These are phyloP conservation scores for Psephotus haematonotus DNA, from an alignment of 2,113 vertebrate genomes.

Conservation along the genomic window DNA sequence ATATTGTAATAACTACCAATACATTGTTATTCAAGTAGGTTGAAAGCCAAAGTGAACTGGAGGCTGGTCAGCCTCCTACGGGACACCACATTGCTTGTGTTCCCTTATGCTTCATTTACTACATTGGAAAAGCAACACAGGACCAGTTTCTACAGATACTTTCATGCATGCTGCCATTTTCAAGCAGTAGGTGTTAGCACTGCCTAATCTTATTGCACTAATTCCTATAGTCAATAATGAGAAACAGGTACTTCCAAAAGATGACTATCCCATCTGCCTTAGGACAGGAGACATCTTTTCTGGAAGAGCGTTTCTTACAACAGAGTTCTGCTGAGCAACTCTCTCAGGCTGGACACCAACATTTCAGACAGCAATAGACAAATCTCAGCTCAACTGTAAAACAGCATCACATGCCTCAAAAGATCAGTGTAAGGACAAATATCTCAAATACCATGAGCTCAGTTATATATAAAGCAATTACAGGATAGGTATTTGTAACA, in stretches of 20 bases:
- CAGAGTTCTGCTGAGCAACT: background rate
- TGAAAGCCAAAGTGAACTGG: background rate
- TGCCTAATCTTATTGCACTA: background rate
- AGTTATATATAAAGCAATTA: fast-evolving
- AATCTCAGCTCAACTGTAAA: background rate
- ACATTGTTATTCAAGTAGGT: background rate
- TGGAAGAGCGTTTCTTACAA: background rate
- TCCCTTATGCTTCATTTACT: fast-evolving
- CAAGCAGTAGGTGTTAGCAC: too few species aligned
- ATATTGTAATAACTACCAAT: background rate
- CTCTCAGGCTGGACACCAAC: background rate
- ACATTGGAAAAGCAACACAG: background rate
- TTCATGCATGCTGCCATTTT: background rate
- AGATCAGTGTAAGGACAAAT: background rate
- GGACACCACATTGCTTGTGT: background rate
- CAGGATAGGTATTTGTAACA: background rate
- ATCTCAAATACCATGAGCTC: background rate
- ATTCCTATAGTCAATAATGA: fast-evolving
- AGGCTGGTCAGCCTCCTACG: background rate
- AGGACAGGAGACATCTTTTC: background rate
- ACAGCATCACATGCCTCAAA: fast-evolving
- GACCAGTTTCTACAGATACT: background rate
- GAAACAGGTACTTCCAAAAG: background rate
- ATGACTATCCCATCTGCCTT: background rate
- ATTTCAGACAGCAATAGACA: background rate